These are phyloP conservation scores for Lates calcarifer DNA, from an alignment of 2,113 vertebrate genomes.

Conservation along the genomic window DNA sequence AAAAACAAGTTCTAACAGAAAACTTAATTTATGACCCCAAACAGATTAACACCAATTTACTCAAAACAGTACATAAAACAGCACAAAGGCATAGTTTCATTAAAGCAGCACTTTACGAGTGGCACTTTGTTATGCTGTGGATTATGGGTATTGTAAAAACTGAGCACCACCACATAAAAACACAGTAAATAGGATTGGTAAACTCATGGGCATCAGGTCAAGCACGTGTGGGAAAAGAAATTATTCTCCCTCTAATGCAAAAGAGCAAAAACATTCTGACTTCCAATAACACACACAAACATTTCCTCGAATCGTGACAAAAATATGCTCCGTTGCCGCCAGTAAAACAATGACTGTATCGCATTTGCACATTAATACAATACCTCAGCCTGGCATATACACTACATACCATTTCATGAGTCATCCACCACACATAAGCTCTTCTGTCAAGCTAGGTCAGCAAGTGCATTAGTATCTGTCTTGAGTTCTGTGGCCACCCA, in stretches of 20 bases:
- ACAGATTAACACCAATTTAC: slow-evolving; percentile 70
- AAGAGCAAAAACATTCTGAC: slow-evolving; percentile 20
- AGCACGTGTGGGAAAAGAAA: slow-evolving; percentile 59
- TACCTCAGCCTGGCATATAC: slow-evolving; percentile 20
- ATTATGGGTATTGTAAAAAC: slow-evolving; percentile 75
- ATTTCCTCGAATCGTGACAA: slow-evolving; percentile 40
- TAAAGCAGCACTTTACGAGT: slow-evolving; percentile 66
- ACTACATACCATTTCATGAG: slow-evolving; percentile 19
- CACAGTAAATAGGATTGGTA: slow-evolving; percentile 59
- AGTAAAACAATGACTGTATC: slow-evolving; percentile 33
- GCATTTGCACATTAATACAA: slow-evolving; percentile 31
- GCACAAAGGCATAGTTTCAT: slow-evolving; percentile 56
- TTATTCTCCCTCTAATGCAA: slow-evolving; percentile 40
- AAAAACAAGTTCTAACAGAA: slow-evolving; percentile 55
- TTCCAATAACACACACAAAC: slow-evolving; percentile 25
- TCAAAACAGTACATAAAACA: slow-evolving; percentile 61
- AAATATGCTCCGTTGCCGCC: slow-evolving; percentile 17
- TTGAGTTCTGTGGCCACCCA: slow-evolving; percentile 10
- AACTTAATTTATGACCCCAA: slow-evolving; percentile 57
- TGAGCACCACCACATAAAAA: slow-evolving; percentile 65
- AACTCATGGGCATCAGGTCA: slow-evolving; percentile 52
- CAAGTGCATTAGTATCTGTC: slow-evolving; percentile 31
- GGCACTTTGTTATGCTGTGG: slow-evolving; percentile 59
- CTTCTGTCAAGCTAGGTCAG: slow-evolving; percentile 40
- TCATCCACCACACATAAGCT: slow-evolving; percentile 19